Base-by-base conservation (phyloP, 2,797 vertebrate species). In the Gadopsis marmoratus region DNA sequence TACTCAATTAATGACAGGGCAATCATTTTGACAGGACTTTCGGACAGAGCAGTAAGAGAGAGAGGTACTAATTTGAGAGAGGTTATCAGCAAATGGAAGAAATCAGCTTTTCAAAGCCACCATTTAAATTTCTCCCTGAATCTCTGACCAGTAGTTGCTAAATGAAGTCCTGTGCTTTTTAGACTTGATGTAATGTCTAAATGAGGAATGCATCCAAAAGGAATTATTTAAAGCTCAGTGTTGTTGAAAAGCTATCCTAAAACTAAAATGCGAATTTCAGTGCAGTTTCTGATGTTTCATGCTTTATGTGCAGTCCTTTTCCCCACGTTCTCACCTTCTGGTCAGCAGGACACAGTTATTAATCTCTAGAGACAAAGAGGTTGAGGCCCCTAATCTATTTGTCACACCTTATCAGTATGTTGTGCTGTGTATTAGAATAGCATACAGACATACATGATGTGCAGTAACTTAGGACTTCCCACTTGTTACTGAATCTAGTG, bases 1-100 rank as follows among this genome's bases (percentile, higher is more conserved):
- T 39, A 19, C 68, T 86, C 78, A 62, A 5, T 83, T 80, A 74
- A 75, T 7, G 55, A 79, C 66, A 51, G 54, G 3, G 12, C 61
- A 70, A 81, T 89, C 14, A 64, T 86, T 87, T 70, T 74, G 67
- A 86, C 79, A 71, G 45, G 12, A 55, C 29, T 75, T 77, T 68
- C 33, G 68, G 39, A 33, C 33, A 55, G 21, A 60, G 62, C 17
- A 45, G 53, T 37, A 63, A 33, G 31, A 54, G 56, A 56, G 61
- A 70, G 64, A 70, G n/a, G 8, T 7, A 29, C 12, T 76, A 71
- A 70, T 65, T 67, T 55, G 41, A 60, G 50, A 37, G 13, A 73
- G 33, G 14, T 48, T 53, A 62, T 62, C 21, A 33, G 45, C n/a
- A 73, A 87, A 82, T 58, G 63, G 35, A 58, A 68, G 33, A 29